These are phyloP conservation scores for Pseudochirops corinnae DNA, from an alignment of 2,797 vertebrate species.

Conservation along the genomic window DNA sequence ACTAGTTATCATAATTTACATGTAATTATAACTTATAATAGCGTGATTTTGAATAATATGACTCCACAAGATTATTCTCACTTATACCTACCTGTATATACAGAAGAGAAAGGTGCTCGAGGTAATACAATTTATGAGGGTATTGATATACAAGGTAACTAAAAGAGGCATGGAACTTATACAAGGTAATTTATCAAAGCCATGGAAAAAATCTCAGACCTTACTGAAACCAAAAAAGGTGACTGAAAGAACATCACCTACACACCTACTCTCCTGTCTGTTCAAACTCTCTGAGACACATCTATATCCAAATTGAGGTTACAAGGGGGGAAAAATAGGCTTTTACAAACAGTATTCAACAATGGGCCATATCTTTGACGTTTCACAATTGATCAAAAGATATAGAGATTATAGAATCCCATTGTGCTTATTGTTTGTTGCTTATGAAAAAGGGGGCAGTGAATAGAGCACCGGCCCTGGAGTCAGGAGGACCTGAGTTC, in stretches of 20 bases:
- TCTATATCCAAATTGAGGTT: no score
- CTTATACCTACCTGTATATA: not conserved
- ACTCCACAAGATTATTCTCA: not conserved
- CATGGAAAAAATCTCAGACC: not conserved
- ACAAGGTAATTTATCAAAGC: not conserved
- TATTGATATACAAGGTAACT: not conserved
- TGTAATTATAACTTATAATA: not conserved
- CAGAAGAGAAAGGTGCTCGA: not conserved
- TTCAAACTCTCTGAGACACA: no score
- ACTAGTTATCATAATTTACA: not conserved
- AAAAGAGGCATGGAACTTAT: not conserved
- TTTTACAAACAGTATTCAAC: not conserved
- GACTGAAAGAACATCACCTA: not conserved
- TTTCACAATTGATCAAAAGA: not conserved
- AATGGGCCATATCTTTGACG: not conserved
- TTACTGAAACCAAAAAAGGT: not conserved
- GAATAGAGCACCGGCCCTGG: no score
- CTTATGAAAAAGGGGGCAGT: not conserved
- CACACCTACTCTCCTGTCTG: no score
- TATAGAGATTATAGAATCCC: not conserved
- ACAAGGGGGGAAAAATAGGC: no score
- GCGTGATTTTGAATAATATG: not conserved
- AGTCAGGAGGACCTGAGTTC: no score
- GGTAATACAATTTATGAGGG: not conserved
- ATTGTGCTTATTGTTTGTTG: not conserved